Base-by-base conservation (phyloP, 2,797 vertebrate species). In the Columba guinea region DNA sequence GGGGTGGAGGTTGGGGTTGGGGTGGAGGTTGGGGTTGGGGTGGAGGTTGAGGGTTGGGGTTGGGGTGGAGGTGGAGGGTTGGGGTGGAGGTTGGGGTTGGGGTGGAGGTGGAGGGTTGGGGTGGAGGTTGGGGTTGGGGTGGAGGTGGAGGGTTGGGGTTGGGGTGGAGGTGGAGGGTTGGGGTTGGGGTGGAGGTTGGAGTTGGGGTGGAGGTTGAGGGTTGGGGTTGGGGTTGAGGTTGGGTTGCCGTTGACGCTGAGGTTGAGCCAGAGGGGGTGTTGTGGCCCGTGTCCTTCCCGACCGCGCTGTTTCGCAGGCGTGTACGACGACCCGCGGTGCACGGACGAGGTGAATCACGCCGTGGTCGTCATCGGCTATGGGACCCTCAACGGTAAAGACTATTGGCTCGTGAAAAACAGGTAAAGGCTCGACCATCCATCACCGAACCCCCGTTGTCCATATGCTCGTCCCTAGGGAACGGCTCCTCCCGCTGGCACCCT, bases 391-490 rank as follows among this genome's bases (percentile, higher is more conserved):
- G 98, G 98, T 32, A 95, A 98, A 64, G 99, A 99, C 37, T 99
- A 98, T 48, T 99, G 99, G 99, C 98, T 99, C 41, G 97, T 99
- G 71, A 99, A 99, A 97, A 99, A 99, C 98, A 99, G 99, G 99
- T 99, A 97, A 85, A 52, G 18, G 26, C 26, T 17, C 7, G 2
- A 8, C 37, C 3, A 3, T 10, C 3, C 17, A 4, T 21, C 9
- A 0, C 26, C 2, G 3, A 59, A 8, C 24, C 8, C 34, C 10
- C 6, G 8, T n/a, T 16, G 10, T 34, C 83, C 9, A 2, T 4
- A 6, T 1, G 22, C 34, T 62, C 34, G 0, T 19, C 53, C 9
- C 1, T 3, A 13, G 52, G 41, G 48, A 5, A 0, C 3, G 6
- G 32, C 27, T 85, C 11, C 64, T 22, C 70, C 46, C 16, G 7